Evolutionary conservation across 2,797 vertebrate genomes (phyloP).

Genomic region (Lagorchestes hirsutus): DNA sequence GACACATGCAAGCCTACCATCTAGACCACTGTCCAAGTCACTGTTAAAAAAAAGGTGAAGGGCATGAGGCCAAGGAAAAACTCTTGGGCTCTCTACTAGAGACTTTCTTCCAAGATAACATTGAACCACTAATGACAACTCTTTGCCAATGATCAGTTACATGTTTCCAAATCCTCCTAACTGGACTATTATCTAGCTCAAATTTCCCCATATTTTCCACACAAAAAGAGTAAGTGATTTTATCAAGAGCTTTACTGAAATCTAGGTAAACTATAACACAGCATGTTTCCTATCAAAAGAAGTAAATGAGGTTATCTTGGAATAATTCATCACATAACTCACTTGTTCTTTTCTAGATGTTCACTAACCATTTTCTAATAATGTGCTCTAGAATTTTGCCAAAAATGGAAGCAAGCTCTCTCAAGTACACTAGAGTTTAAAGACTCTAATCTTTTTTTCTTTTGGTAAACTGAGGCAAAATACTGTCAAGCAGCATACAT

Average conservation of each 20-base stretch:
- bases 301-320: not conserved
- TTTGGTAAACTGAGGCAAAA: not conserved
- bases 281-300: not conserved
- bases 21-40: not conserved
- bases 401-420: not conserved
- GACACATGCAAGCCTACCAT: not conserved
- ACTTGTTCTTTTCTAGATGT: not conserved
- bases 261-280: not conserved
- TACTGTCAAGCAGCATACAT: not conserved
- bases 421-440: not conserved
- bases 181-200: not conserved
- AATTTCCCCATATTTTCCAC: not conserved
- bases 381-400: not conserved
- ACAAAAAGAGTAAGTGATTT: not conserved
- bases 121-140: not conserved
- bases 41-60: not conserved
- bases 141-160: not conserved
- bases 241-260: not conserved
- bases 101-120: not conserved
- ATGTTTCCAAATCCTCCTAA: not conserved
- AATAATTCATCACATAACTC: not conserved
- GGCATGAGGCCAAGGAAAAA: not conserved
- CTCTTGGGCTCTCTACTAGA: not conserved
- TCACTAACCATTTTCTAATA: not conserved
- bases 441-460: not conserved